Evolutionary conservation across 2,888 invertebrate species (phyloP).

Genomic region (Vanessa cardui): DNA sequence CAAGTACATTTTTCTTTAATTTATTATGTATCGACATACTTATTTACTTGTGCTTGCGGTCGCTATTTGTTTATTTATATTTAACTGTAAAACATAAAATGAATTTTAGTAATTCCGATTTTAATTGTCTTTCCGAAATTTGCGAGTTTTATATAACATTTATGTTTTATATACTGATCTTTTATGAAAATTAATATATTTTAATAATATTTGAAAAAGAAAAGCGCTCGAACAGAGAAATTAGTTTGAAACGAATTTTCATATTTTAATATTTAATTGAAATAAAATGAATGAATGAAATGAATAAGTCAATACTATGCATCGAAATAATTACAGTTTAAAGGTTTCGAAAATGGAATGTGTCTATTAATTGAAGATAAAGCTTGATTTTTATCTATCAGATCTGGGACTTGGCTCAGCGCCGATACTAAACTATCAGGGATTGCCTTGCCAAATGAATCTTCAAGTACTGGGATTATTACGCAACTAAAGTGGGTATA

Average conservation of each 20-base stretch:
- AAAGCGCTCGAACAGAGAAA: no score
- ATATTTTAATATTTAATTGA: no score
- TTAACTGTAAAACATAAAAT: background rate
- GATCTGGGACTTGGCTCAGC: constrained; percentile 13
- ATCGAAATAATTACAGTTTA: background rate
- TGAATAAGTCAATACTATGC: no score
- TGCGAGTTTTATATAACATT: no score
- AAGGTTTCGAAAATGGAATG: constrained; percentile 27
- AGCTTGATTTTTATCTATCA: constrained; percentile 27
- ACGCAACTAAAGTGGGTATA: background rate
- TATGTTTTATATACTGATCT: no score
- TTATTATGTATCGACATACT: constrained; percentile 13
- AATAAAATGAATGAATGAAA: no score
- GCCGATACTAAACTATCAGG: constrained; percentile 11
- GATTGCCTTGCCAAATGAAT: constrained; percentile 14
- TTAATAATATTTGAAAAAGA: no score
- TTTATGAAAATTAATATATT: no score
- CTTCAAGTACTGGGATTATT: constrained; percentile 3
- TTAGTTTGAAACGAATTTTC: no score
- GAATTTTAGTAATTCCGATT: no score
- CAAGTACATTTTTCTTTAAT: constrained; percentile 21
- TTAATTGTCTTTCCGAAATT: no score
- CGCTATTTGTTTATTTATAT: background rate
- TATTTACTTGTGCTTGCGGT: constrained; percentile 8
- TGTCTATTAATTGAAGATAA: constrained; percentile 31